phyloP scores from a whole-genome alignment of 2,888 invertebrate genomes.

The Nomada goodeniana region DNA sequence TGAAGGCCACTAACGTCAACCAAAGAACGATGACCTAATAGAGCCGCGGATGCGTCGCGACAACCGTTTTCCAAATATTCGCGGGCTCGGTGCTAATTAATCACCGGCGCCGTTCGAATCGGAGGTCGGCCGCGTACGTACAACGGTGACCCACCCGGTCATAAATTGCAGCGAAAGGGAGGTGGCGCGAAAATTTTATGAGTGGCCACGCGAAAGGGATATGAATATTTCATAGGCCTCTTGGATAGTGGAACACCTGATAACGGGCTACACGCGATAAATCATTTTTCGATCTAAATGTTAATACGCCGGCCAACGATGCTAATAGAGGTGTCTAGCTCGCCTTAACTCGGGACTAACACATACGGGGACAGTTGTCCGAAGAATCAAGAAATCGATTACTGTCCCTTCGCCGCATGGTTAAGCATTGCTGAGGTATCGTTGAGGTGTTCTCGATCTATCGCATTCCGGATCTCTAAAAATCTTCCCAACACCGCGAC shows the following conservation, averaged over 20 bases:
- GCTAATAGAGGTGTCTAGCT: slow-evolving; percentile 39
- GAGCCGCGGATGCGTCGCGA: neutral
- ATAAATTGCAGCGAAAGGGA: slow-evolving; percentile 32
- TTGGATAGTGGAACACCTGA: slow-evolving; percentile 53
- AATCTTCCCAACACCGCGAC: no score
- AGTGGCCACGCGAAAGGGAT: slow-evolving; percentile 59
- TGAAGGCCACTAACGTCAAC: neutral
- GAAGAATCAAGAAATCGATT: neutral
- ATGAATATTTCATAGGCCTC: slow-evolving; percentile 59
- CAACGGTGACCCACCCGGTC: neutral
- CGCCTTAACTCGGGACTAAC: slow-evolving; percentile 8
- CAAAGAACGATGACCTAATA: slow-evolving; percentile 19
- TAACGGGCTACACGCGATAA: slow-evolving; percentile 51
- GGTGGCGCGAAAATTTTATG: slow-evolving; percentile 52
- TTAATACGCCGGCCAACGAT: slow-evolving; percentile 45
- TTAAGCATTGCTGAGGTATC: no score
- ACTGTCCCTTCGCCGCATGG: neutral
- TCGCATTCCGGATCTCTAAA: no score
- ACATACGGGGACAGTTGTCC: neutral
- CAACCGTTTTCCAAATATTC: slow-evolving; percentile 45
- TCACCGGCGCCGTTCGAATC: slow-evolving; percentile 30
- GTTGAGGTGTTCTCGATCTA: no score
- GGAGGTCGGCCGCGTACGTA: slow-evolving; percentile 18
- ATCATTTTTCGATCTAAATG: slow-evolving; percentile 65
- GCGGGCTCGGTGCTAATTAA: slow-evolving; percentile 45